Evolutionary conservation across 2,888 invertebrate genomes (phyloP), one percentile per base, ranked within the genome.

Genomic region (Hetaerina titia): DNA sequence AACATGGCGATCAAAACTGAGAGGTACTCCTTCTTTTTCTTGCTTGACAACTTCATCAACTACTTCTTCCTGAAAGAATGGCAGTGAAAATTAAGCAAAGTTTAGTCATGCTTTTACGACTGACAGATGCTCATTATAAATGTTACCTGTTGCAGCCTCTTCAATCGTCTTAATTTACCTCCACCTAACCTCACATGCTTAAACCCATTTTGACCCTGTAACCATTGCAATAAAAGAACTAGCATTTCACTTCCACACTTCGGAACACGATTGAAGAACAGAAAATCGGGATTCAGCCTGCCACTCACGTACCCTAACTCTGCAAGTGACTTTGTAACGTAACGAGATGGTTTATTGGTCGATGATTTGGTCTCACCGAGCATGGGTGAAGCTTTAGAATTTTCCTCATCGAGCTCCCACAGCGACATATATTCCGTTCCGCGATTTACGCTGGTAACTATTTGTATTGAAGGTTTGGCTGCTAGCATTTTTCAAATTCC

Each of bases 251-350:
- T 97, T 22, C 98, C 98, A 89, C 97, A 97, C 95, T 97, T 97
- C 1, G 98, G 98, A 22, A 98, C 97, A 88, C 97, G 96, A 95
- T 98, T 98, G 96, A 98, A 97, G 96, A 98, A 97, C 94, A 98
- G 96, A 95, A 97, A 96, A 96, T 97, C 97, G 94, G 96, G 96
- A 96, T 97, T 97, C 90, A 97, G 96, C 63, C 69, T 64, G 15
- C 92, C 92, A 56, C 95, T 92, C 22, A 58, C 25, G 31, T 74
- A 74, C 0, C 94, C 94, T 64, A 94, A 58, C 64, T 95, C 95
- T 19, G 88, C 95, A 95, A 95, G 64, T 31, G 95, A 95, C 95
- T 95, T 95, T 31, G 95, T 95, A 60, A 95, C 95, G 31, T 88
- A 57, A 7, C 95, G 95, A n/a, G 19, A 63, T 6, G 90, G 69